Evolutionary conservation across 2,797 vertebrate species (phyloP).

Genomic region (Lagorchestes hirsutus): DNA sequence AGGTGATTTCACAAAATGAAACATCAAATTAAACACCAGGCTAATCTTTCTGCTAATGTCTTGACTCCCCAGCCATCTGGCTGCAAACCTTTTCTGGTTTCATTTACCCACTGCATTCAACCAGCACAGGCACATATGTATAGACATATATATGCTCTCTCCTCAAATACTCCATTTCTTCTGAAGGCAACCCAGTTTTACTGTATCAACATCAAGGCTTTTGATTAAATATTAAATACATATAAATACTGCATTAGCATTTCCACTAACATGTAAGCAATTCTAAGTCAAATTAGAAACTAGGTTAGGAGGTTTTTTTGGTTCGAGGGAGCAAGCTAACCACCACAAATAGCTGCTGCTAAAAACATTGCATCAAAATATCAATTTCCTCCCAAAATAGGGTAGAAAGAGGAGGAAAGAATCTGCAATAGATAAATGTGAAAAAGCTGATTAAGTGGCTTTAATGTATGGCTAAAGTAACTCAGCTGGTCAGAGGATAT

Average conservation of each 20-base stretch:
- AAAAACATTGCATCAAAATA: neutral
- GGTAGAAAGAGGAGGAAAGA: neutral
- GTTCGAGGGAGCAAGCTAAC: neutral
- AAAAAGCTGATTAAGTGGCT: neutral
- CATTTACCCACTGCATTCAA: conserved; percentile 58
- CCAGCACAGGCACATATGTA: conserved; percentile 47
- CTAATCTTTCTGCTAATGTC: conserved; percentile 68
- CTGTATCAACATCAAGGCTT: conserved; percentile 72
- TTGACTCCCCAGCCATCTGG: neutral
- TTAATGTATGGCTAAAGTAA: neutral
- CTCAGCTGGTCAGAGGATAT: neutral
- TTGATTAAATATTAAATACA: conserved; percentile 79
- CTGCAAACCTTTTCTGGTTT: conserved; percentile 63
- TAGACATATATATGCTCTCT: neutral
- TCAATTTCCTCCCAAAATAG: neutral
- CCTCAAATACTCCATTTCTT: conserved; percentile 68
- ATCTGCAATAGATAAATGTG: too few species aligned
- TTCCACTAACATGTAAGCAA: neutral
- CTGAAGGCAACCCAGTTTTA: conserved; percentile 69
- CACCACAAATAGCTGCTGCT: neutral
- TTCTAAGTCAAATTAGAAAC: conserved; percentile 19
- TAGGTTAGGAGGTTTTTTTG: neutral
- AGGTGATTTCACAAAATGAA: conserved; percentile 80
- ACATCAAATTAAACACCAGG: conserved; percentile 63
- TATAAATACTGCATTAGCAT: conserved; percentile 1